phyloP scores from a whole-genome alignment of 2,113 vertebrate species.

The human (Homo sapiens) region GRCh38 chr15:54246001-54246500 shows the following conservation, averaged over 20 bases:
- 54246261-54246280: not conserved
- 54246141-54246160: not conserved
- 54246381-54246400: not conserved
- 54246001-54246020: not conserved
- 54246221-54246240: not conserved
- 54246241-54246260: not conserved
- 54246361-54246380: not conserved
- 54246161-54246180: not conserved
- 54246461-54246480: not conserved
- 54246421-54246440: not conserved
- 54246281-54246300: not conserved
- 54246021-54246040: not conserved
- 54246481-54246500: not conserved
- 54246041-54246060: not conserved
- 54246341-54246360: not conserved
- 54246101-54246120: not conserved
- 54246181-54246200: not conserved
- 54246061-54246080: not conserved
- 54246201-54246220: not conserved
- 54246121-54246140: not conserved
- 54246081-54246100: not conserved
- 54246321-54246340: not conserved
- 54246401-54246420: not conserved
- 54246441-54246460: not conserved
- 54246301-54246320: not conserved